Evolutionary conservation across 2,888 invertebrate species (phyloP).

Genomic region (Carcina quercana): DNA sequence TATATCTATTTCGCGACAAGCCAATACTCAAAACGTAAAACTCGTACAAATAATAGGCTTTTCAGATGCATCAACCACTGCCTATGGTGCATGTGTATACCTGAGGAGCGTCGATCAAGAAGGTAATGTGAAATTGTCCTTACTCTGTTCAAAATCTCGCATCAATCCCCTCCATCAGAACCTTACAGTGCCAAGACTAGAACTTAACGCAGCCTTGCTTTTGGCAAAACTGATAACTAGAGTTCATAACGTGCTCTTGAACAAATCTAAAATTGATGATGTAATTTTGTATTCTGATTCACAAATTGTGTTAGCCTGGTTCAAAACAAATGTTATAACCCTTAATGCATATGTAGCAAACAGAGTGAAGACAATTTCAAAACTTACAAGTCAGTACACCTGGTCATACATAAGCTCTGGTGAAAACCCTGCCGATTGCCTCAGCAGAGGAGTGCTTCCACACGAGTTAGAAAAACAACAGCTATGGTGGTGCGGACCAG

Average conservation of each 20-base stretch:
- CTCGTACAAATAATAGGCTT: constrained; percentile 12
- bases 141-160: constrained; percentile 13
- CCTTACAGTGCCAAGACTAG: constrained; percentile 11
- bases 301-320: constrained; percentile 5
- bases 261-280: background rate
- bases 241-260: background rate
- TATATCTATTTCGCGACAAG: background rate
- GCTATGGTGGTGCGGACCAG: constrained; percentile 4
- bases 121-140: constrained; percentile 3
- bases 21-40: background rate
- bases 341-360: constrained; percentile 1
- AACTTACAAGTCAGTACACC: background rate
- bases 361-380: constrained; percentile 3
- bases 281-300: constrained; percentile 5
- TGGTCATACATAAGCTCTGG: constrained; percentile 4
- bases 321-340: background rate
- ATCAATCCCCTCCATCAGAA: constrained; percentile 10
- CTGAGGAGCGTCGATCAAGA: constrained; percentile 7
- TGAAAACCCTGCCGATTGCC: constrained; percentile 5
- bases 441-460: constrained; percentile 1
- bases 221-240: constrained; percentile 2
- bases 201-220: constrained; percentile 6
- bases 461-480: background rate
- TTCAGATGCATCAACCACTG: constrained; percentile 13
- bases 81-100: constrained; percentile 13